Conservation (phyloP, 1,140 invertebrate genomes). For the Drosophila murphyi region DNA sequence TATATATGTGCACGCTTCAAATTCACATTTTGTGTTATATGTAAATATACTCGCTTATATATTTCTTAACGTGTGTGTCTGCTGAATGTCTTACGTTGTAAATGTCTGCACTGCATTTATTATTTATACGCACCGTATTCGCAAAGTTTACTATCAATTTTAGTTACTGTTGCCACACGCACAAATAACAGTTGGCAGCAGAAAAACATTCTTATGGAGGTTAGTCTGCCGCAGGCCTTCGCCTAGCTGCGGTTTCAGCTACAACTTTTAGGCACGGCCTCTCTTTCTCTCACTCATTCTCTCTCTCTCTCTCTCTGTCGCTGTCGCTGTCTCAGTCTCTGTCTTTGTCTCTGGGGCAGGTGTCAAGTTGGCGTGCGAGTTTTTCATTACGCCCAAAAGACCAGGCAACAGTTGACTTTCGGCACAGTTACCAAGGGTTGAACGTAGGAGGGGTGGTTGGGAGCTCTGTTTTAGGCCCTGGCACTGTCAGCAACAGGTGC, state of each 20-base stretch:
- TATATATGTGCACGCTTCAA: conserved; percentile 5
- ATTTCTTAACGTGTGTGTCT: conserved; percentile 24
- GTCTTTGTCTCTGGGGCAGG: conserved; percentile 41
- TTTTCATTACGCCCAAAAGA: conserved; percentile 40
- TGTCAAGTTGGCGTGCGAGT: conserved; percentile 73
- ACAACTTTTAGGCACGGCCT: conserved; percentile 35
- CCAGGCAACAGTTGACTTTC: conserved; percentile 50
- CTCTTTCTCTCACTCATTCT: neutral
- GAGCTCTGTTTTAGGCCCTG: conserved; percentile 15
- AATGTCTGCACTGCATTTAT: conserved; percentile 48
- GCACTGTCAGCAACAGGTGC: conserved; percentile 77
- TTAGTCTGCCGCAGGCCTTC: conserved; percentile 26
- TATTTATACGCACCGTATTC: conserved; percentile 71
- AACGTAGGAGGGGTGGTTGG: neutral
- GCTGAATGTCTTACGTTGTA: conserved; percentile 17
- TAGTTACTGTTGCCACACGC: conserved; percentile 52
- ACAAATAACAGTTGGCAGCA: neutral
- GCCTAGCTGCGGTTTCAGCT: conserved; percentile 43
- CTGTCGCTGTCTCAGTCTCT: neutral
- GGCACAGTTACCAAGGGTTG: neutral
- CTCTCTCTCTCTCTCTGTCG: neutral
- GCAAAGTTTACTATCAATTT: conserved; percentile 61
- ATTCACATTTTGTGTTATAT: neutral
- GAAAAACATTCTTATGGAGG: neutral
- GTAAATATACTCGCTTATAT: conserved; percentile 1